Conservation (phyloP, 1,140 invertebrate genomes). For the Pachypsylla venusta region DNA sequence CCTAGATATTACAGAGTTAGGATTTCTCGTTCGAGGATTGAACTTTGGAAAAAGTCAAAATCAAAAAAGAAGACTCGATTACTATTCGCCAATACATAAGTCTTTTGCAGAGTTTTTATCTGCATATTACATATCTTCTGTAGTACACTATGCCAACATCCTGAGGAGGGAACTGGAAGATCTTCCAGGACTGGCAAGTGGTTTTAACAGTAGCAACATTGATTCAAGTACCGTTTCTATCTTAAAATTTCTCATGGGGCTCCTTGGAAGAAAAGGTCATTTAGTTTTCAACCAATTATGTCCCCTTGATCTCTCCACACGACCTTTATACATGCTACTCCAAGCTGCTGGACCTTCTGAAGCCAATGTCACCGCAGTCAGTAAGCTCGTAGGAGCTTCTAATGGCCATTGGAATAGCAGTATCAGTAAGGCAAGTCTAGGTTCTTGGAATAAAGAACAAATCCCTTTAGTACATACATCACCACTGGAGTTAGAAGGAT, state of each 20-base stretch:
- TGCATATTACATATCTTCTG: slow-evolving; percentile 38
- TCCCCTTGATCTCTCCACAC: slow-evolving; percentile 34
- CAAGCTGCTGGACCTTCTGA: slow-evolving; percentile 35
- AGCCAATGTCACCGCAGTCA: slow-evolving; percentile 32
- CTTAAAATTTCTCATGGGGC: slow-evolving; percentile 34
- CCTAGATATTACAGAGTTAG: slow-evolving; percentile 32
- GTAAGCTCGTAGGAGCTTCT: slow-evolving; percentile 15
- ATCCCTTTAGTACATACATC: slow-evolving; percentile 33
- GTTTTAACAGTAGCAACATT: slow-evolving; percentile 17
- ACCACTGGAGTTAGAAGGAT: slow-evolving; percentile 33
- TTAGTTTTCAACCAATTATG: slow-evolving; percentile 34
- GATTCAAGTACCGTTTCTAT: slow-evolving; percentile 24
- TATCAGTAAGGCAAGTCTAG: slow-evolving; percentile 10
- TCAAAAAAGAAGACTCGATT: slow-evolving; percentile 28
- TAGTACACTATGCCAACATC: slow-evolving; percentile 36
- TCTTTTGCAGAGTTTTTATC: slow-evolving; percentile 37
- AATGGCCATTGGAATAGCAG: slow-evolving; percentile 10
- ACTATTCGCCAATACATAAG: slow-evolving; percentile 36
- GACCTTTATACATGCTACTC: slow-evolving; percentile 35
- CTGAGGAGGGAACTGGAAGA: slow-evolving; percentile 36
- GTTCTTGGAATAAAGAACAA: slow-evolving; percentile 25
- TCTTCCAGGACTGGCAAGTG: slow-evolving; percentile 30
- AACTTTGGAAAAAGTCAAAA: slow-evolving; percentile 29
- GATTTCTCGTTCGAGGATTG: slow-evolving; percentile 31
- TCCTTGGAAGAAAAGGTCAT: slow-evolving; percentile 34